phyloP scores from a whole-genome alignment of 2,888 invertebrate genomes.

The Rhamphomyia laevipes region DNA sequence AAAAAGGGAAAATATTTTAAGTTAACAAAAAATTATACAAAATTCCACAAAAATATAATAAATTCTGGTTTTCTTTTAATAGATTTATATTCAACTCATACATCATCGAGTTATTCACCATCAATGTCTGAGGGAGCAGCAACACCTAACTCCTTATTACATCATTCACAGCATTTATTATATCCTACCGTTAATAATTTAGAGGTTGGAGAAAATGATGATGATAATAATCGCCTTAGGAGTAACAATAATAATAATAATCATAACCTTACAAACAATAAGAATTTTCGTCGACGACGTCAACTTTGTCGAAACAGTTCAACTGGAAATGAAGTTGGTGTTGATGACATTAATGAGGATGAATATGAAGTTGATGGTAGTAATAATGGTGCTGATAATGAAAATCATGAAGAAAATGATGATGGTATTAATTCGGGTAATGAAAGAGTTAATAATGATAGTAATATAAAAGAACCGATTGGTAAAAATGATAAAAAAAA shows the following conservation, averaged over 20 bases:
- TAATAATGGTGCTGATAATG: conserved; percentile 11
- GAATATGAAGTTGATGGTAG: conserved; percentile 13
- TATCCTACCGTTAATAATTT: no score
- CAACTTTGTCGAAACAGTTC: conserved; percentile 16
- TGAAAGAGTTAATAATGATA: conserved; percentile 9
- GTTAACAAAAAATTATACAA: no score
- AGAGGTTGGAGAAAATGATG: conserved; percentile 5
- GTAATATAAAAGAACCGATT: no score
- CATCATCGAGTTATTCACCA: conserved; percentile 38
- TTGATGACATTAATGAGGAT: conserved; percentile 11
- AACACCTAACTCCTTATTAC: conserved; percentile 11
- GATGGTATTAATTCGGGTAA: conserved; percentile 15
- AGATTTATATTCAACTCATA: conserved; percentile 30
- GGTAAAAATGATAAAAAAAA: background rate
- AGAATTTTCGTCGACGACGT: conserved; percentile 11
- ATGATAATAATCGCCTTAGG: conserved; percentile 17
- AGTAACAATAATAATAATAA: conserved; percentile 5
- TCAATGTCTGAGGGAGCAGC: conserved; percentile 36
- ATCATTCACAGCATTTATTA: conserved; percentile 17
- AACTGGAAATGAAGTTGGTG: conserved; percentile 12
- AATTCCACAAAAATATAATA: no score
- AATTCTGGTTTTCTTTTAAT: no score
- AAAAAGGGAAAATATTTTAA: no score
- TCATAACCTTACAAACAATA: no score
- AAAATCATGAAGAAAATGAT: conserved; percentile 8